phyloP scores from a whole-genome alignment of 53 echinoderm and acorn worm genomes.

The Stichopus horrens region DNA sequence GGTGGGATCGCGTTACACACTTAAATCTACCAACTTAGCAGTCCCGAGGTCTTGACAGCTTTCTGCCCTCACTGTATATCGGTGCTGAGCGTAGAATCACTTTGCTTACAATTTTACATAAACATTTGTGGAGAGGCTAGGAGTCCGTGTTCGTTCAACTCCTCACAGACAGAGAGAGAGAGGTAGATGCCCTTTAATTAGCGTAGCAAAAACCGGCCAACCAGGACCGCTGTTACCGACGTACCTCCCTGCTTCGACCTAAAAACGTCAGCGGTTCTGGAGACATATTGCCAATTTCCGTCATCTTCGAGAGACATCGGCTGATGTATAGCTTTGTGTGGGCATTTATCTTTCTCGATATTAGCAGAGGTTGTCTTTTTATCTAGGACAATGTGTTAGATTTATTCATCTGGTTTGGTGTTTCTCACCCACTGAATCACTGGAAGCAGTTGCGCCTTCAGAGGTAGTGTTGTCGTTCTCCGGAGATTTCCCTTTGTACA shows the following conservation, averaged over 20 bases:
- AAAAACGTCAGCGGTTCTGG: slow-evolving; percentile 44
- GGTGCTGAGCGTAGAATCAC: not conserved
- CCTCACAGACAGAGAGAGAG: not conserved
- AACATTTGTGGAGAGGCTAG: not conserved
- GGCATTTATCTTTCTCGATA: slow-evolving; percentile 41
- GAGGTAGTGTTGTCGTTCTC: not conserved
- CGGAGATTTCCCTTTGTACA: too few species aligned
- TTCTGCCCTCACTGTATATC: not conserved
- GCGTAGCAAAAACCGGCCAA: slow-evolving; percentile 43
- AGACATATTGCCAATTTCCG: slow-evolving; percentile 49
- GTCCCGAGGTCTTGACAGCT: not conserved
- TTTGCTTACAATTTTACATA: not conserved
- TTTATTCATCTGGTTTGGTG: slow-evolving; percentile 2
- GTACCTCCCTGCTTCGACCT: slow-evolving; percentile 49
- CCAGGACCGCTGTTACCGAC: slow-evolving; percentile 27
- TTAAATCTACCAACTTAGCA: not conserved
- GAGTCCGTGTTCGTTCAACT: slow-evolving; percentile 11
- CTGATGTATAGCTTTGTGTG: slow-evolving; percentile 37
- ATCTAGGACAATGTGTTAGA: slow-evolving; percentile 45
- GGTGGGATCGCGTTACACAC: not conserved
- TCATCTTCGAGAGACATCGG: slow-evolving; percentile 48
- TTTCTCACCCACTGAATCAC: not conserved
- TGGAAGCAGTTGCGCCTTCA: not conserved
- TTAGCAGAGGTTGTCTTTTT: slow-evolving; percentile 25
- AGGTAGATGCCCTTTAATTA: slow-evolving; percentile 44